These are phyloP conservation scores for Bombus waltoni DNA, from an alignment of 1,140 invertebrate species.

Conservation along the genomic window DNA sequence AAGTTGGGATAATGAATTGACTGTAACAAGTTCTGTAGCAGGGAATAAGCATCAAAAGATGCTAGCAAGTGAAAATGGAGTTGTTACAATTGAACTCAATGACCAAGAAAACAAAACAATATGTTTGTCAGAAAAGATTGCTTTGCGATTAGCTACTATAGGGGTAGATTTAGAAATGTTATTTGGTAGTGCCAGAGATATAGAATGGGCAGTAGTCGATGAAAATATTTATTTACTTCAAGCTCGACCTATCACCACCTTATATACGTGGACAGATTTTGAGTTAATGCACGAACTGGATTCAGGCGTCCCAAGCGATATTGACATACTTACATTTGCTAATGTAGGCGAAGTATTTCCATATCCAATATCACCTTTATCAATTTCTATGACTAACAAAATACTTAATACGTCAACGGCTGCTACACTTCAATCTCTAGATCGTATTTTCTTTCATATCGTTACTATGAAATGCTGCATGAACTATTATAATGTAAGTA, in stretches of 20 bases:
- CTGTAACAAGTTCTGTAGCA: constrained; percentile 80
- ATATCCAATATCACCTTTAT: constrained; percentile 80
- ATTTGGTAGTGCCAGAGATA: constrained; percentile 88
- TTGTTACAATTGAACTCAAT: constrained; percentile 75
- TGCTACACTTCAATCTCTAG: not conserved
- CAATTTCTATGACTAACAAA: constrained; percentile 72
- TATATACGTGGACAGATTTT: constrained; percentile 88
- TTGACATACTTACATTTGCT: constrained; percentile 83
- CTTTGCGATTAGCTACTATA: constrained; percentile 83
- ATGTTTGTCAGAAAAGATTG: constrained; percentile 83
- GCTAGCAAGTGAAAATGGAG: constrained; percentile 72
- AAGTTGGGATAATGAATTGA: constrained; percentile 80
- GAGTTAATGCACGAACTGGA: constrained; percentile 90
- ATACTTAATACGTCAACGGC: constrained; percentile 74
- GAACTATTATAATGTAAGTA: constrained; percentile 82
- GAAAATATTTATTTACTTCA: constrained; percentile 86
- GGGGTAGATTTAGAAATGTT: constrained; percentile 85
- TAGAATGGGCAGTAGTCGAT: constrained; percentile 88
- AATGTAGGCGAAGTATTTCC: constrained; percentile 88
- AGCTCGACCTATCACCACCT: constrained; percentile 88
- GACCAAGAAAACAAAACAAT: constrained; percentile 75
- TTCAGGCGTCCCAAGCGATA: constrained; percentile 81
- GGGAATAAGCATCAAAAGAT: constrained; percentile 85
- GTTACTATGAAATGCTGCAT: constrained; percentile 67
- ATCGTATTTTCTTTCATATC: constrained; percentile 14